phyloP scores from a whole-genome alignment of 2,888 invertebrate species.

The Drosophila differens region DNA sequence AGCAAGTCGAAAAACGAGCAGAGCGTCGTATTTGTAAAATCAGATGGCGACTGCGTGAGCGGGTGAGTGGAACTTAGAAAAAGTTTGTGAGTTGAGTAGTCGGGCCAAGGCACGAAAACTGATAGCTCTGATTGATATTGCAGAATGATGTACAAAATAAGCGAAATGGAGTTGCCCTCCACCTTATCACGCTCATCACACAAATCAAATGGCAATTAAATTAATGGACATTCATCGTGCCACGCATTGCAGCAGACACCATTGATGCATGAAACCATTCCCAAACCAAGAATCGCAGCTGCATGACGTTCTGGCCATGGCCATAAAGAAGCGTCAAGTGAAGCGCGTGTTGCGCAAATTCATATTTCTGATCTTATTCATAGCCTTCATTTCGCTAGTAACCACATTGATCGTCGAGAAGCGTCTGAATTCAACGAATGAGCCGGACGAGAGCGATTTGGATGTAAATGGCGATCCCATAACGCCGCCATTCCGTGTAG shows the following conservation, averaged over 20 bases:
- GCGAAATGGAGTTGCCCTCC: slow-evolving; percentile 20
- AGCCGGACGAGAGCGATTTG: slow-evolving; percentile 42
- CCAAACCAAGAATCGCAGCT: slow-evolving; percentile 7
- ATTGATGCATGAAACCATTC: slow-evolving; percentile 7
- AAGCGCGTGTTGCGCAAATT: slow-evolving; percentile 73
- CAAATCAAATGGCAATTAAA: not conserved
- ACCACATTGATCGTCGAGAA: slow-evolving; percentile 71
- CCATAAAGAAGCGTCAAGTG: slow-evolving; percentile 74
- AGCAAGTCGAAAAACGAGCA: slow-evolving; percentile 2
- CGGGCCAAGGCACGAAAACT: slow-evolving; percentile 1
- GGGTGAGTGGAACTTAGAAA: slow-evolving; percentile 29
- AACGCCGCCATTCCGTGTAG: slow-evolving; percentile 61
- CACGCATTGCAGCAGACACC: slow-evolving; percentile 43
- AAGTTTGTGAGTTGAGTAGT: slow-evolving; percentile 1
- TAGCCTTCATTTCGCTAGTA: slow-evolving; percentile 62
- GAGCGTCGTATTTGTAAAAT: not conserved
- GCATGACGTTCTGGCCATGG: slow-evolving; percentile 55
- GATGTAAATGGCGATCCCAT: slow-evolving; percentile 77
- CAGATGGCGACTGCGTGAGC: slow-evolving; percentile 20
- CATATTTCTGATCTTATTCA: slow-evolving; percentile 54
- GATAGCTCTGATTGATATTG: slow-evolving; percentile 64
- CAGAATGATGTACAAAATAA: slow-evolving; percentile 50
- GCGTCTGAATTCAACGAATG: slow-evolving; percentile 30
- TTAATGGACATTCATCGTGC: slow-evolving; percentile 21
- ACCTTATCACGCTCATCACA: slow-evolving; percentile 37